Evolutionary conservation across 2,797 vertebrate genomes (phyloP).

Genomic region (Eospalax fontanierii): DNA sequence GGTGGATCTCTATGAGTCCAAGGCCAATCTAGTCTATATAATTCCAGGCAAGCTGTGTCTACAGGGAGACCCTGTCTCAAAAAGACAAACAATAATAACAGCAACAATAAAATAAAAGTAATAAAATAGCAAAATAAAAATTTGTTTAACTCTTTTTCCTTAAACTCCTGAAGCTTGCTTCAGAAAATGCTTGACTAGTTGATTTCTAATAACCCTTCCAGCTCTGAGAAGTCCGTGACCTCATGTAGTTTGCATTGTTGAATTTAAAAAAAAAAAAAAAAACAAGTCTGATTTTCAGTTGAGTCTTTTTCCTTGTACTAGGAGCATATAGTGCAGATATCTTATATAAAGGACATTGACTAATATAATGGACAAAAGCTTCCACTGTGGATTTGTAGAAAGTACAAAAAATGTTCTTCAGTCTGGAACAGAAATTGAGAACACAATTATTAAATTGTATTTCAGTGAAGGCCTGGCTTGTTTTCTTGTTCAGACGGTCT

Average conservation of each 20-base stretch:
- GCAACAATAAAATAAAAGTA: not conserved
- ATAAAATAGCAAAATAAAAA: slow-evolving; percentile 45
- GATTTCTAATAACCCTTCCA: slow-evolving; percentile 44
- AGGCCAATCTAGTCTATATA: no score
- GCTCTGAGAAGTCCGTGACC: slow-evolving; percentile 31
- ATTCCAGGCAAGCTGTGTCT: no score
- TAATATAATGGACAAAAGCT: slow-evolving; percentile 74
- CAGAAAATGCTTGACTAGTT: slow-evolving; percentile 25
- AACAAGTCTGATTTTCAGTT: slow-evolving; percentile 55
- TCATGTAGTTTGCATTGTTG: slow-evolving; percentile 43
- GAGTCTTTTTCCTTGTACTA: slow-evolving; percentile 56
- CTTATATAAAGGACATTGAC: slow-evolving; percentile 69
- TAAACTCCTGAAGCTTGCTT: not conserved
- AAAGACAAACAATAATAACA: no score
- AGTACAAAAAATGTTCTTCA: slow-evolving; percentile 59
- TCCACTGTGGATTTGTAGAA: slow-evolving; percentile 69
- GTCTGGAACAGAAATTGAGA: slow-evolving; percentile 69
- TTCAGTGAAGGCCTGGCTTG: slow-evolving; percentile 69
- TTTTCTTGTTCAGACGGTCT: slow-evolving; percentile 44
- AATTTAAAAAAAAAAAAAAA: slow-evolving; percentile 37
- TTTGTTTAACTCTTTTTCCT: slow-evolving; percentile 35
- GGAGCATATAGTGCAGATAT: slow-evolving; percentile 52
- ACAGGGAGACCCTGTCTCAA: no score
- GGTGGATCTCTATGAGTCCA: no score
- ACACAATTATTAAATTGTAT: slow-evolving; percentile 77